A percentile compares a stretch with the other conserved stretches of the same genome.
These are phyloP conservation scores for Apoderus coryli DNA, from an alignment of 2,888 invertebrate genomes.

Conservation along the genomic window DNA sequence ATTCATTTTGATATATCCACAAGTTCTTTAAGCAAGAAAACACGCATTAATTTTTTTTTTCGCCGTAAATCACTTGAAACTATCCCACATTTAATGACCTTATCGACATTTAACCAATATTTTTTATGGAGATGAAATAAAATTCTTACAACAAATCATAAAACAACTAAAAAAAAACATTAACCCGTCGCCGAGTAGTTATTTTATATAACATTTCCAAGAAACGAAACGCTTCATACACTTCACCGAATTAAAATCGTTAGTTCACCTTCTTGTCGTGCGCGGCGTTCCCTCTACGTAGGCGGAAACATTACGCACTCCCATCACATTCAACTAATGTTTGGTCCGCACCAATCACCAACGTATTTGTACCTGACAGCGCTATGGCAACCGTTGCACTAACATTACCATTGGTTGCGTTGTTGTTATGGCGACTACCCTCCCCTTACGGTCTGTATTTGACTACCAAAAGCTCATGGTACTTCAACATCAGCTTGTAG, in stretches of 20 bases:
- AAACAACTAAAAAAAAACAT: too few species aligned
- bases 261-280: slow-evolving; percentile 20
- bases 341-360: slow-evolving; percentile 18
- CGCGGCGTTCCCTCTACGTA: slow-evolving; percentile 19
- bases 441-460: slow-evolving; percentile 30
- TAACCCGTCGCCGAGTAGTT: too few species aligned
- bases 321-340: slow-evolving; percentile 10
- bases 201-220: slow-evolving; percentile 15
- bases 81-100: too few species aligned
- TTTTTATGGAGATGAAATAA: too few species aligned
- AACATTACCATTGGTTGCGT: slow-evolving; percentile 20
- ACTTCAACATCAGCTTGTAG: slow-evolving; percentile 37
- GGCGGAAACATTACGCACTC: slow-evolving; percentile 11
- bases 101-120: too few species aligned
- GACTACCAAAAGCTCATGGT: slow-evolving; percentile 36
- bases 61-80: too few species aligned
- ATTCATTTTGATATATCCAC: too few species aligned
- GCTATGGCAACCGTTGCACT: slow-evolving; percentile 22
- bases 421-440: slow-evolving; percentile 26
- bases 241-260: slow-evolving; percentile 20
- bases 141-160: too few species aligned
- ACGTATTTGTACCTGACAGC: slow-evolving; percentile 19
- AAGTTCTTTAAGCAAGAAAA: too few species aligned
- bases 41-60: too few species aligned
- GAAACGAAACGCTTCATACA: slow-evolving; percentile 19